Base-by-base conservation (phyloP, 2,113 vertebrate species). In the Addax nasomaculatus region DNA sequence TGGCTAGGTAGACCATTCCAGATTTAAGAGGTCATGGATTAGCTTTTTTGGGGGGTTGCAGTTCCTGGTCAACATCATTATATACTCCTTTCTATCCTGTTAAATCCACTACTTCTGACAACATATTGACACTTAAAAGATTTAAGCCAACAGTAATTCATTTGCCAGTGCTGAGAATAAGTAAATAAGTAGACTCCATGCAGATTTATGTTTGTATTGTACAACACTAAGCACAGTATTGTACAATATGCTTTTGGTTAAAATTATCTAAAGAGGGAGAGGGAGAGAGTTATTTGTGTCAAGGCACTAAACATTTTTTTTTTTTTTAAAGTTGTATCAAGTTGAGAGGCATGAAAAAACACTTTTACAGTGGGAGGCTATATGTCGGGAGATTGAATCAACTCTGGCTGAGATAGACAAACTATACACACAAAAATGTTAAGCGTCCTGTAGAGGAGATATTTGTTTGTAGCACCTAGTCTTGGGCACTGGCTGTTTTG, bases 41-140 rank as follows among this genome's bases (percentile, higher is more conserved):
- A 70, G 6, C 33, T 90, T 17, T 67, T 90, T 87, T 73, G 6
- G 2, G 19, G 2, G 16, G 2, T 93, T 88, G 29, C 9, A 64
- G 15, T 55, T 83, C 25, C 33, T 90, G 23, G 49, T 92, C 43
- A 78, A 94, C 90, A 85, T 94, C 70, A 85, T 93, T 83, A 62
- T 25, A 76, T 58, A 73, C 10, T 78, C 23, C 25, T 92, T 85
- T 88, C 81, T 84, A 79, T 62, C 39, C 47, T 85, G 13, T 39
- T 96, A 96, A 96, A 93, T 49, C 53, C 6, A 89, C 55, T 17
- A 79, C 51, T 91, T 86, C 64, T 83, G 87, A 62, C 78, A 90
- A 93, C 39, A 55, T 47, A 97, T 47, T 91, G 89, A 57, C 39
- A 55, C 47, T 88, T 91, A 60, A 62, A 89, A 91, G 27, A 96